Conservation (phyloP, 1,140 invertebrate genomes). For the Sitophilus oryzae region DNA sequence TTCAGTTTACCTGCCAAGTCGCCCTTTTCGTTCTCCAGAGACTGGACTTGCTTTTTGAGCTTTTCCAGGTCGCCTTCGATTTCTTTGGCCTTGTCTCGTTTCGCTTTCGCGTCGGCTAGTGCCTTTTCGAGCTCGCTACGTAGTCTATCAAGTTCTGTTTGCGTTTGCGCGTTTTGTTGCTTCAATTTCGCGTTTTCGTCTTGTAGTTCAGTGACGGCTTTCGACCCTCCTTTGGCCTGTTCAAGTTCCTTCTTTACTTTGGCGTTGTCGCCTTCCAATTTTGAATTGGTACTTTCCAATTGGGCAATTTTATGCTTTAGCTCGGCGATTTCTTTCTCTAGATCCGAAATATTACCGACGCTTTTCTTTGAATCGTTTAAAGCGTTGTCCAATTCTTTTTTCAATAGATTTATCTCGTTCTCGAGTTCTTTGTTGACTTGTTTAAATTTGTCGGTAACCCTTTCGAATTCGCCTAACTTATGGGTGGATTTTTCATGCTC, state of each 20-base stretch:
- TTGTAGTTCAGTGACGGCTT: constrained; percentile 5
- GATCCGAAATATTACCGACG: not conserved
- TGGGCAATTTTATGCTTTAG: constrained; percentile 18
- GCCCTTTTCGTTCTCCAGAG: constrained; percentile 20
- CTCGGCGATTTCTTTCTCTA: constrained; percentile 13
- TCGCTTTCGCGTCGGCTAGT: constrained; percentile 3
- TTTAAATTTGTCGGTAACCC: constrained; percentile 20
- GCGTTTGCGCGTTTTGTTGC: constrained; percentile 16
- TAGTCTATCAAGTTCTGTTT: constrained; percentile 21
- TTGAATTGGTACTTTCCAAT: constrained; percentile 10
- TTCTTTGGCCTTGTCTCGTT: not conserved
- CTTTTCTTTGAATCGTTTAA: constrained; percentile 15
- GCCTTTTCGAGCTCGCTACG: constrained; percentile 21
- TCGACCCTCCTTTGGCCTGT: constrained; percentile 3
- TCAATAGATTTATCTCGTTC: constrained; percentile 18
- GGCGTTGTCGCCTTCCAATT: constrained; percentile 19
- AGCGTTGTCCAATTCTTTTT: constrained; percentile 25
- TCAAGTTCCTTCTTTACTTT: constrained; percentile 23
- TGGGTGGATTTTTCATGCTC: constrained; percentile 14
- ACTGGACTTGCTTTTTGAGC: constrained; percentile 12
- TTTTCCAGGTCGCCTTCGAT: constrained; percentile 3
- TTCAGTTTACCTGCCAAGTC: constrained; percentile 8
- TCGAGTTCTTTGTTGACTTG: constrained; percentile 18
- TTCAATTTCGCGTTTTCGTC: constrained; percentile 23
- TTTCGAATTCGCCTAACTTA: constrained; percentile 15